Conservation (phyloP, 2,113 vertebrate genomes). For the Bubo blakistoni region DNA sequence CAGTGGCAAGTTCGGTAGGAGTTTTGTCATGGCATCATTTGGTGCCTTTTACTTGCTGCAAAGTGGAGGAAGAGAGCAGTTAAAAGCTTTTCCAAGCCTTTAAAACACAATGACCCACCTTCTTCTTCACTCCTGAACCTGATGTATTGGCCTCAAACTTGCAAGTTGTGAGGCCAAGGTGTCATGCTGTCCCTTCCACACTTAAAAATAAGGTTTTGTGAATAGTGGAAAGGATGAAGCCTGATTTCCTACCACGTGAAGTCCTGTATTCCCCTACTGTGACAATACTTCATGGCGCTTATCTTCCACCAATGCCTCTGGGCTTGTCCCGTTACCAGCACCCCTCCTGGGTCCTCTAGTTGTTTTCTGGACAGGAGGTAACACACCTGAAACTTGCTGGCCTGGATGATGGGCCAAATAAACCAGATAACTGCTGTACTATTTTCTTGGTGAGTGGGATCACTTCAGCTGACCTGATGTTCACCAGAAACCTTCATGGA, state of each 20-base stretch:
- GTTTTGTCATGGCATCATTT: not conserved
- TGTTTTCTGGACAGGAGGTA: not conserved
- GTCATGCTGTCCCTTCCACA: not conserved
- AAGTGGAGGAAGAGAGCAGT: not conserved
- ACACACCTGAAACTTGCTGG: not conserved
- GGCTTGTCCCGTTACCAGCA: not conserved
- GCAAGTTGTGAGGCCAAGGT: not conserved
- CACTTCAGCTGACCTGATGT: not conserved
- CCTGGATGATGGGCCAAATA: not conserved
- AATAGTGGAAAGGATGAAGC: not conserved
- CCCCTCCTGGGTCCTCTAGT: not conserved
- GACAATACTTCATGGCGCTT: not conserved
- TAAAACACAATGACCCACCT: not conserved
- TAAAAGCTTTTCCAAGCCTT: not conserved
- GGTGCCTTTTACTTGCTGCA: not conserved
- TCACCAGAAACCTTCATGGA: not conserved
- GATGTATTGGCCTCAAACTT: not conserved
- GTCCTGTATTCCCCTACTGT: not conserved
- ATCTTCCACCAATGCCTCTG: not conserved
- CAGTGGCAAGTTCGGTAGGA: accelerated
- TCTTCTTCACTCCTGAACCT: not conserved
- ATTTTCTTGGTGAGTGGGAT: not conserved
- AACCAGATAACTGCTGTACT: not conserved
- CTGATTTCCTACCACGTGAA: not conserved
- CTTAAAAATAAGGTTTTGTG: not conserved